These are phyloP conservation scores for Schizotus pectinicornis DNA, from an alignment of 2,888 invertebrate species.

Conservation along the genomic window DNA sequence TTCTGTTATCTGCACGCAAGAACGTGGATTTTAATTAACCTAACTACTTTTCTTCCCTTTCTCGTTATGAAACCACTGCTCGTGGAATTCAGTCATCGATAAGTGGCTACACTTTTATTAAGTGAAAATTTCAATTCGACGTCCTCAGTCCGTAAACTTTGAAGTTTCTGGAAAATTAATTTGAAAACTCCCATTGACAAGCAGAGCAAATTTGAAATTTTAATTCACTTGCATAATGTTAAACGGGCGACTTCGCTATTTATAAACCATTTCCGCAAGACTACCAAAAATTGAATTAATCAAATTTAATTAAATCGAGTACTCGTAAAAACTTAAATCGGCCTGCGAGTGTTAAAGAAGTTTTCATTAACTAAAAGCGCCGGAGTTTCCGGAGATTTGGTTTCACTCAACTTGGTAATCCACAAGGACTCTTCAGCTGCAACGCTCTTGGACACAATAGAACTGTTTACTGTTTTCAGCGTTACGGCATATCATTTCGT, in stretches of 20 bases:
- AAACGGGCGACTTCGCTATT: not conserved
- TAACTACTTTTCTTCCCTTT: too few relatives aligned
- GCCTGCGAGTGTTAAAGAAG: not conserved
- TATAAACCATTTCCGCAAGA: too few relatives aligned
- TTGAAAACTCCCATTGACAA: not conserved
- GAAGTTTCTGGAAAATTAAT: not conserved
- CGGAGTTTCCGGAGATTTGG: conserved; percentile 1
- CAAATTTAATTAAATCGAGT: not conserved
- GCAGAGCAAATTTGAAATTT: conserved; percentile 8
- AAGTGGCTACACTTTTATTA: too few relatives aligned
- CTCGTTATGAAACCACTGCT: too few relatives aligned
- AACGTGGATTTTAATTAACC: too few relatives aligned
- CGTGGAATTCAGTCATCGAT: too few relatives aligned
- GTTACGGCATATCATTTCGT: too few relatives aligned
- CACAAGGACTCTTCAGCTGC: too few relatives aligned
- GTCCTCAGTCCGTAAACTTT: conserved; percentile 2
- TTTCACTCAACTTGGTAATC: not conserved
- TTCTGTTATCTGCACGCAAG: too few relatives aligned
- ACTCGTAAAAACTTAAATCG: too few relatives aligned
- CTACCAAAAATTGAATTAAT: not conserved
- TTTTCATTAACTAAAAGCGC: conserved; percentile 8
- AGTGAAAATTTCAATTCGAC: conserved; percentile 9
- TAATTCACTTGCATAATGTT: not conserved
- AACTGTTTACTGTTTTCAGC: too few relatives aligned
- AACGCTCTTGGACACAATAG: too few relatives aligned